These are phyloP conservation scores for Apteryx mantelli DNA, from an alignment of 2,113 vertebrate species.

Conservation along the genomic window DNA sequence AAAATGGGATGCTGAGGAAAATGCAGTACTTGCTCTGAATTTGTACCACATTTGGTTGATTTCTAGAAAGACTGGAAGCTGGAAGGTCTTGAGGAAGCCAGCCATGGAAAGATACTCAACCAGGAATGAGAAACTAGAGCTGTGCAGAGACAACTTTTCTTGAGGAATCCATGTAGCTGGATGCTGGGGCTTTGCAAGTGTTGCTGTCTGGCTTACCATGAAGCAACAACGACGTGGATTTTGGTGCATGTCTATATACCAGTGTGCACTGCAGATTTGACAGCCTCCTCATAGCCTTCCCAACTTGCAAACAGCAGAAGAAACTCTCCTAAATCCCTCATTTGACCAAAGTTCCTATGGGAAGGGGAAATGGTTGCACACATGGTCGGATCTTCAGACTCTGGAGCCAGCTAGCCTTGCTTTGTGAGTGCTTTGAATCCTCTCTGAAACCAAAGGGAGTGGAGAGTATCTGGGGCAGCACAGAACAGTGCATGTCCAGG, in stretches of 20 bases:
- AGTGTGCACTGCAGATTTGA: neutral
- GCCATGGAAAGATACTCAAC: neutral
- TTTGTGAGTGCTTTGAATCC: neutral
- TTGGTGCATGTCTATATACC: fast-evolving
- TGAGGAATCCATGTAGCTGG: neutral
- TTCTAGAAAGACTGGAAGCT: neutral
- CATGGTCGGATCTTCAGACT: no score
- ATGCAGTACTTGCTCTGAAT: no score
- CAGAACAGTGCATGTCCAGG: fast-evolving
- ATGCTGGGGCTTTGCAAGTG: neutral
- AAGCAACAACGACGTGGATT: neutral
- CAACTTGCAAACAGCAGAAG: no score
- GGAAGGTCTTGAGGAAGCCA: neutral
- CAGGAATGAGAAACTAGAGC: no score
- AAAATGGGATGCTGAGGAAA: no score
- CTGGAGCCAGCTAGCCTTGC: neutral
- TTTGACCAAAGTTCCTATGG: neutral
- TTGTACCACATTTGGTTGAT: neutral
- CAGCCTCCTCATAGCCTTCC: neutral
- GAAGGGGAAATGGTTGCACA: neutral
- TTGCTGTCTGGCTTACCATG: no score
- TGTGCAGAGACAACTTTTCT: neutral
- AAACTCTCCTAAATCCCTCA: neutral
- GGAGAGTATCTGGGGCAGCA: neutral
- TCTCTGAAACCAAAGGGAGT: neutral